These are phyloP conservation scores for Drosophila nasuta DNA, from an alignment of 1,140 invertebrate genomes.

Conservation along the genomic window DNA sequence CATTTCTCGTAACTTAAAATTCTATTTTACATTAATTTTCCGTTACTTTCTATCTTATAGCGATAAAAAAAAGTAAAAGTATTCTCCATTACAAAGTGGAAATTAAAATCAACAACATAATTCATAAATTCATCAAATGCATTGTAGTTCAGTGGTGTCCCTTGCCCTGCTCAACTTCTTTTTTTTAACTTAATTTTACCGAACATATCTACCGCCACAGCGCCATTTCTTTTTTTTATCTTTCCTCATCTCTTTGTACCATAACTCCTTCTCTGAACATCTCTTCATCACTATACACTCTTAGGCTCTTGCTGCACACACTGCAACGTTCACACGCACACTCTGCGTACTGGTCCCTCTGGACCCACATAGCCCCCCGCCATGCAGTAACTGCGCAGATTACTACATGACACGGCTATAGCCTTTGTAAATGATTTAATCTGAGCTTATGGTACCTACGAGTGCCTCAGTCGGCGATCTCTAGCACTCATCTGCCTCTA, in stretches of 20 bases:
- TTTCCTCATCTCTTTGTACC: background rate
- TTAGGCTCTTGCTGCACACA: constrained; percentile 19
- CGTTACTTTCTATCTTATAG: no score
- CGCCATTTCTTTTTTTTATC: background rate
- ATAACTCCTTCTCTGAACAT: background rate
- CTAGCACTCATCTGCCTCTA: constrained; percentile 11
- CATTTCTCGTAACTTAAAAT: no score
- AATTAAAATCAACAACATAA: no score
- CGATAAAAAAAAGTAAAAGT: no score
- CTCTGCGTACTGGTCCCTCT: constrained; percentile 10
- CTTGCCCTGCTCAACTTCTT: no score
- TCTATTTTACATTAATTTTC: no score
- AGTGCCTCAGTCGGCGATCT: no score
- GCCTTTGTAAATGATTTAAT: background rate
- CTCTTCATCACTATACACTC: background rate
- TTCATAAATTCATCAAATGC: no score
- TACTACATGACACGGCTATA: constrained; percentile 7
- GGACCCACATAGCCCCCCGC: constrained; percentile 18
- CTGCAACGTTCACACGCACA: constrained; percentile 12
- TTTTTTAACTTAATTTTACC: background rate
- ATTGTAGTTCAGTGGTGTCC: no score
- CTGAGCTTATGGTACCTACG: no score
- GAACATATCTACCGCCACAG: background rate
- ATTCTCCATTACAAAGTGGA: no score
- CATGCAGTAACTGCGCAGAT: constrained; percentile 18